phyloP scores from a whole-genome alignment of 2,888 invertebrate genomes.

The Coecobrya sp. region DNA sequence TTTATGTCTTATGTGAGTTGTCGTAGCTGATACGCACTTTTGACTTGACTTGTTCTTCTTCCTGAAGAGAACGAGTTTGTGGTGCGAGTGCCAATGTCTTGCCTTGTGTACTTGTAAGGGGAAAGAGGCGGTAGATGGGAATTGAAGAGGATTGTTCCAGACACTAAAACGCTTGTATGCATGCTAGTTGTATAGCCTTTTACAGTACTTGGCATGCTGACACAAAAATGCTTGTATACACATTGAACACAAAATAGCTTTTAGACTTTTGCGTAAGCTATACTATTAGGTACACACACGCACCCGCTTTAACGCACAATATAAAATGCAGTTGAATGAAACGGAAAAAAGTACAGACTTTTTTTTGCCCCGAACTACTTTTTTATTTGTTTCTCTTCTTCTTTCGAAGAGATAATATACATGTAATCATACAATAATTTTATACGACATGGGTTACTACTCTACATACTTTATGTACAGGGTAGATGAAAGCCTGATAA shows the following conservation, averaged over 20 bases:
- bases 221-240: conserved; percentile 35
- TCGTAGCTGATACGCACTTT: conserved; percentile 31
- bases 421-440: conserved; percentile 24
- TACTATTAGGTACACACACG: background rate
- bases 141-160: conserved; percentile 2
- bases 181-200: background rate
- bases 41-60: background rate
- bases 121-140: background rate
- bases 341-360: background rate
- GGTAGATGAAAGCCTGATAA: conserved; percentile 55
- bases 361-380: conserved; percentile 8
- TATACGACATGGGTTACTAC: background rate
- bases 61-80: background rate
- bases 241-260: conserved; percentile 40
- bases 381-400: background rate
- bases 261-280: background rate
- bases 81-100: background rate
- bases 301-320: background rate
- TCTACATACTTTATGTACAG: background rate
- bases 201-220: conserved; percentile 4
- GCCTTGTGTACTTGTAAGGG: background rate
- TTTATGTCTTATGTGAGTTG: conserved; percentile 48
- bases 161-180: conserved; percentile 33
- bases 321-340: conserved; percentile 19
- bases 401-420: background rate